Evolutionary conservation across 30 jellyfish, hydroid and myxozoan genomes (phyloP).

Genomic region (Cassiopea andromeda): DNA sequence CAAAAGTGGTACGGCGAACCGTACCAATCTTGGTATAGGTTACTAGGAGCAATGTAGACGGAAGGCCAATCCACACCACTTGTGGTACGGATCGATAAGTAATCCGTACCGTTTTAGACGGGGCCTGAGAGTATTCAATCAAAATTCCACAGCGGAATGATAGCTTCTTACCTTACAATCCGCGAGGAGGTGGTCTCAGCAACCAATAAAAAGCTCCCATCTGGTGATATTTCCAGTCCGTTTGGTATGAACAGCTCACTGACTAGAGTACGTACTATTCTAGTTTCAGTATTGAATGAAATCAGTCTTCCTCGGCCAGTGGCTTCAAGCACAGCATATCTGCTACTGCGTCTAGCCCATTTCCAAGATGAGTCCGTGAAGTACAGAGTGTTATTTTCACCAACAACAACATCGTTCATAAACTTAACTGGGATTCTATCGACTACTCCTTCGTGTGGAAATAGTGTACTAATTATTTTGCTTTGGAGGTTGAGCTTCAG

Average conservation of each 20-base stretch:
- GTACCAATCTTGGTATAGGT: no score
- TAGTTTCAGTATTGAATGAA: constrained; percentile 47
- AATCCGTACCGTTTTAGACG: no score
- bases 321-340: constrained; percentile 79
- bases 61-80: no score
- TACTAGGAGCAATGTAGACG: no score
- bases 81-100: no score
- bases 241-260: constrained; percentile 72
- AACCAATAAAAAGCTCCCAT: constrained; percentile 61
- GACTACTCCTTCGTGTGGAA: constrained; percentile 63
- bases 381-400: constrained; percentile 61
- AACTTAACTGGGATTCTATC: constrained; percentile 71
- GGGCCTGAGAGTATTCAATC: no score
- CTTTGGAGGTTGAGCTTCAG: constrained; percentile 39
- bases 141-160: neutral
- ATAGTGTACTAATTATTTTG: constrained; percentile 30
- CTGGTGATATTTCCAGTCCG: constrained; percentile 76
- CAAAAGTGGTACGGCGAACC: no score
- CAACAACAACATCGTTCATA: constrained; percentile 61
- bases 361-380: constrained; percentile 90
- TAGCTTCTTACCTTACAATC: constrained; percentile 50
- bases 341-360: constrained; percentile 60
- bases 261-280: constrained; percentile 43
- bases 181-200: constrained; percentile 81
- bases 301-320: constrained; percentile 87